phyloP scores from a whole-genome alignment of 2,113 vertebrate species.

The Percopsis transmontana region DNA sequence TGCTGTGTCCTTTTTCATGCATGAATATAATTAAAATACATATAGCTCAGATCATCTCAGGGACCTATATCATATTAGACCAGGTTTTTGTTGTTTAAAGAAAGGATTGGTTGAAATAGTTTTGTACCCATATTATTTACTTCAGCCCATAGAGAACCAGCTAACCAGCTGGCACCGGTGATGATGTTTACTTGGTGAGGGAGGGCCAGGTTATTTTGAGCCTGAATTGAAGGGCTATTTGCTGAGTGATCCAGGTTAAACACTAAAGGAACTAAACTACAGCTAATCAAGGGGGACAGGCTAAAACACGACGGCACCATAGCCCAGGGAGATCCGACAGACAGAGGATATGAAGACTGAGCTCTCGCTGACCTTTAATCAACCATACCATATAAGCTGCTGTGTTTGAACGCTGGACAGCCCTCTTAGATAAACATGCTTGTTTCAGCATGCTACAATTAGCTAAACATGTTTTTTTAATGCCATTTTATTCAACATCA shows the following conservation, averaged over 20 bases:
- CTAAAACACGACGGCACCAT: background rate
- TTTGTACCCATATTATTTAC: too few relatives aligned
- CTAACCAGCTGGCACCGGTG: background rate
- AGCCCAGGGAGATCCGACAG: background rate
- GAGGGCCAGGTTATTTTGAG: background rate
- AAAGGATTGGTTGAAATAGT: too few relatives aligned
- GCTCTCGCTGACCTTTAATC: conserved; percentile 30
- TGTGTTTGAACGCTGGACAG: conserved; percentile 37
- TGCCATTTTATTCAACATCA: conserved; percentile 29
- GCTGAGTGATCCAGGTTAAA: background rate
- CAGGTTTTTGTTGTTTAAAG: too few relatives aligned
- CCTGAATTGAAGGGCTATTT: conserved; percentile 1
- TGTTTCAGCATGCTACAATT: conserved; percentile 34
- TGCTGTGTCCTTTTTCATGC: too few relatives aligned
- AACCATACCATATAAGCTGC: background rate
- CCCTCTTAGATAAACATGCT: conserved; percentile 40
- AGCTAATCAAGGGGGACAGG: conserved; percentile 6
- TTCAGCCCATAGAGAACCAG: too few relatives aligned
- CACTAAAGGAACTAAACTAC: background rate
- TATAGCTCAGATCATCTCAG: too few relatives aligned
- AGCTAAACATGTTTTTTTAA: too few relatives aligned
- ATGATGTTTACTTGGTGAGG: background rate
- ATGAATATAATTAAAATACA: too few relatives aligned
- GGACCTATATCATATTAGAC: too few relatives aligned
- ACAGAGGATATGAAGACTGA: background rate